These are phyloP conservation scores for Gadus macrocephalus DNA, from an alignment of 2,113 vertebrate species.

Conservation along the genomic window DNA sequence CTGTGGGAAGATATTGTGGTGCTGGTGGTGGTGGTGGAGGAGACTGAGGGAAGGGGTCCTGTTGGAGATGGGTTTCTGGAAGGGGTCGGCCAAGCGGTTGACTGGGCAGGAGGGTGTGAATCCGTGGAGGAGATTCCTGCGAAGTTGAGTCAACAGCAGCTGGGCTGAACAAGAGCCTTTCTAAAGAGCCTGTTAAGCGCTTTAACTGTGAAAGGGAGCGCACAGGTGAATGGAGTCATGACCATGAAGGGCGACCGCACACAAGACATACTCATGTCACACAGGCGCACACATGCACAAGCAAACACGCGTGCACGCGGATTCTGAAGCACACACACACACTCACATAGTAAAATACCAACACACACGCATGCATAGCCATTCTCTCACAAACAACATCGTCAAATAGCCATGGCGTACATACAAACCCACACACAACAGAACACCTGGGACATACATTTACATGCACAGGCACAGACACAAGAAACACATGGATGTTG, in stretches of 20 bases:
- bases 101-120: slow-evolving; percentile 55
- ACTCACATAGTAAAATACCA: background rate
- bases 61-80: background rate
- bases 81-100: slow-evolving; percentile 30
- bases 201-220: slow-evolving; percentile 48
- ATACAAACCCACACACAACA: slow-evolving; percentile 24
- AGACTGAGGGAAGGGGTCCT: background rate
- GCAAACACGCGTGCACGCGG: slow-evolving; percentile 24
- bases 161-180: slow-evolving; percentile 63
- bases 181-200: slow-evolving; percentile 36
- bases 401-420: slow-evolving; percentile 1
- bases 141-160: slow-evolving; percentile 66
- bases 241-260: slow-evolving; percentile 47
- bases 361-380: slow-evolving; percentile 34
- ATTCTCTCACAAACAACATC: slow-evolving; percentile 5
- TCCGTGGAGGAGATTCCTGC: slow-evolving; percentile 58
- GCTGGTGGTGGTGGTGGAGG: background rate
- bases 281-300: slow-evolving; percentile 30
- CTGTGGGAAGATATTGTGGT: background rate
- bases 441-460: slow-evolving; percentile 1
- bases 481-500: background rate
- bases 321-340: slow-evolving; percentile 23
- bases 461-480: slow-evolving; percentile 6
- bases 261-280: background rate
- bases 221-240: slow-evolving; percentile 66